phyloP scores from a whole-genome alignment of 2,888 invertebrate genomes.

The Tachina grossa region DNA sequence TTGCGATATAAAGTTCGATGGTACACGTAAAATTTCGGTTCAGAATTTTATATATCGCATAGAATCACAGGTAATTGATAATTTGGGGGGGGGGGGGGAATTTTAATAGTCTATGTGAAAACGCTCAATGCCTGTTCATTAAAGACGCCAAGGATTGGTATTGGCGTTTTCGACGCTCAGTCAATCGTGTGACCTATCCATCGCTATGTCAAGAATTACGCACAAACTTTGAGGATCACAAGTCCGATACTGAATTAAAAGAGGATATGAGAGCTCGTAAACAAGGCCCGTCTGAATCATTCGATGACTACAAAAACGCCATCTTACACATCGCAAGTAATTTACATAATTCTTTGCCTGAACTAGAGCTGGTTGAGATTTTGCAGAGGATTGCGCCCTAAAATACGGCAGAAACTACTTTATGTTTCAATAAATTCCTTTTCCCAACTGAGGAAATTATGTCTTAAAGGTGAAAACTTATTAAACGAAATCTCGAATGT shows the following conservation, averaged over 20 bases:
- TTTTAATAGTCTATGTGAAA: not conserved
- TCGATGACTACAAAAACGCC: not conserved
- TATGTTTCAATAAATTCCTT: conserved; percentile 8
- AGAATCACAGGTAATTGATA: not conserved
- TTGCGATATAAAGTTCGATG: conserved; percentile 13
- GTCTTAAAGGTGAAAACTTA: conserved; percentile 12
- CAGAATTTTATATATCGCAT: conserved; percentile 16
- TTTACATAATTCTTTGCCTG: not conserved
- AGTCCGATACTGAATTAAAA: not conserved
- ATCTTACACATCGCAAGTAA: not conserved
- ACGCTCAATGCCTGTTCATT: no score
- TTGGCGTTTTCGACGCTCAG: no score
- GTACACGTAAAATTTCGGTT: not conserved
- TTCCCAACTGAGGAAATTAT: not conserved
- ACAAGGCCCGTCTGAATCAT: not conserved
- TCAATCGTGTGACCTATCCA: not conserved
- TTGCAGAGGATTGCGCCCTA: not conserved
- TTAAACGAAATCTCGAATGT: not conserved
- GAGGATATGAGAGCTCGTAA: not conserved
- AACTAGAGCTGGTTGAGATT: not conserved
- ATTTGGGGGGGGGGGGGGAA: conserved; percentile 8
- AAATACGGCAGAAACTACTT: not conserved
- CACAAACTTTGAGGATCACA: not conserved
- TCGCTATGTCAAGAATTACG: not conserved
- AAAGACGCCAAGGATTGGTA: no score